A percentile compares a stretch with the other conserved stretches of the same genome.
These are phyloP conservation scores for Drosophila pegasa DNA, from an alignment of 2,888 invertebrate genomes.

Conservation along the genomic window DNA sequence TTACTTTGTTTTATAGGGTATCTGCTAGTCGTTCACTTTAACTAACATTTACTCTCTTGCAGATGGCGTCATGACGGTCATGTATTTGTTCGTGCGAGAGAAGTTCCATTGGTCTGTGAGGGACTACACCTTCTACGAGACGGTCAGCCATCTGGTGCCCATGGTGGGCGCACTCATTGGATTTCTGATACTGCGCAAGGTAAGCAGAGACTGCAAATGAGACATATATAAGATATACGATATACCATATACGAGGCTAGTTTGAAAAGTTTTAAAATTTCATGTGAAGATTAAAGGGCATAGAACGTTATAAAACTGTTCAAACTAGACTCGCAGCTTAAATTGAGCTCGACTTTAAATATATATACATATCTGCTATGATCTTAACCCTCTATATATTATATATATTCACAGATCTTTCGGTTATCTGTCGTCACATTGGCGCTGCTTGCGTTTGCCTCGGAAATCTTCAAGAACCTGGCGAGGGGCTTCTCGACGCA, in stretches of 20 bases:
- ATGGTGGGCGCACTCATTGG: slow-evolving; percentile 87
- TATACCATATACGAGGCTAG: background rate
- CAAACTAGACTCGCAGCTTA: background rate
- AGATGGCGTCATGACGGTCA: slow-evolving; percentile 85
- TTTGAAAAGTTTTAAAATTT: background rate
- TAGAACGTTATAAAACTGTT: background rate
- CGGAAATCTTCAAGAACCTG: slow-evolving; percentile 75
- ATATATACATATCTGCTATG: background rate
- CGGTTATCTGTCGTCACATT: slow-evolving; percentile 80
- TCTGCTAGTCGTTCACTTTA: background rate
- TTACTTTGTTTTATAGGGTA: background rate
- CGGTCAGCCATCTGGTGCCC: slow-evolving; percentile 86
- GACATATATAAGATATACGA: background rate
- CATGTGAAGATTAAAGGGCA: too few species aligned
- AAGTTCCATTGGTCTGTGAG: slow-evolving; percentile 89
- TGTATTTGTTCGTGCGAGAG: slow-evolving; percentile 88
- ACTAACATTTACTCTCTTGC: background rate
- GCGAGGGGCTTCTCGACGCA: slow-evolving; percentile 77
- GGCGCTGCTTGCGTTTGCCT: slow-evolving; percentile 77
- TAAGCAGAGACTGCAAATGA: slow-evolving; percentile 35
- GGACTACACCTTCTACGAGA: slow-evolving; percentile 87
- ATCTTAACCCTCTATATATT: background rate
- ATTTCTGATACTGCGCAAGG: slow-evolving; percentile 86
- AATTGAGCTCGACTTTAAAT: background rate
- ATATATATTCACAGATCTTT: slow-evolving; percentile 63